Evolutionary conservation across 2,888 invertebrate genomes (phyloP), one percentile per base, ranked within the genome.

Genomic region (Margaritifera margaritifera): DNA sequence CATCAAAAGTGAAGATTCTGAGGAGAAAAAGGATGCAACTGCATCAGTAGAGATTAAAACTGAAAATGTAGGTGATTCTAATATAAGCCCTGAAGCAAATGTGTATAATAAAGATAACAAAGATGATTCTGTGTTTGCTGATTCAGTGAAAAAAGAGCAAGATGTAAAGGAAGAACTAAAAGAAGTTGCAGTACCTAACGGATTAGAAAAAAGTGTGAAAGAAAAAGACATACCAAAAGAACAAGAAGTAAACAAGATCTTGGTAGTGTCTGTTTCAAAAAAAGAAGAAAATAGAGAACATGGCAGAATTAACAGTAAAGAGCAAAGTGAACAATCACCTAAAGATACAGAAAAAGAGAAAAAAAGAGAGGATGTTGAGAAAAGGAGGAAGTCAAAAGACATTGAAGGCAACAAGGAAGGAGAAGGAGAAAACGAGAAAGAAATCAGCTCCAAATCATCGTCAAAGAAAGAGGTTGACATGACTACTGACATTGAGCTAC

Each of bases 191-290:
- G 54, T 50, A 59, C 62, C 18, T 54, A 67, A 31, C 57, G 55
- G 62, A 61, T 67, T 31, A 52, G 57, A 2, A 56, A 67, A 22
- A 67, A 61, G 27, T 57, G 52, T 51, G 57, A n/a, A 50, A 57
- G 57, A 62, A 67, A 62, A 50, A 22, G 62, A 68, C 25, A 63
- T 54, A 25, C 25, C 52, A 22, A 53, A 51, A 15, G 60, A 56
- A 64, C 68, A 64, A 64, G 69, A 51, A 59, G 62, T 68, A 67
- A 70, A 59, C 58, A 66, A 51, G 64, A 66, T 55, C 27, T 3
- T 42, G 42, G 42, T 42, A 11, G 42, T 42, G 42, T 42, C 42
- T 15, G 42, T 42, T 42, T 42, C 42, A 42, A 42, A 1, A 11
- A 15, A 42, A 42, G 11, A 22, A 1, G 24, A 22, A 24, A 18